Conservation (phyloP, 2,888 invertebrate genomes). For the Drosophila rubida region DNA sequence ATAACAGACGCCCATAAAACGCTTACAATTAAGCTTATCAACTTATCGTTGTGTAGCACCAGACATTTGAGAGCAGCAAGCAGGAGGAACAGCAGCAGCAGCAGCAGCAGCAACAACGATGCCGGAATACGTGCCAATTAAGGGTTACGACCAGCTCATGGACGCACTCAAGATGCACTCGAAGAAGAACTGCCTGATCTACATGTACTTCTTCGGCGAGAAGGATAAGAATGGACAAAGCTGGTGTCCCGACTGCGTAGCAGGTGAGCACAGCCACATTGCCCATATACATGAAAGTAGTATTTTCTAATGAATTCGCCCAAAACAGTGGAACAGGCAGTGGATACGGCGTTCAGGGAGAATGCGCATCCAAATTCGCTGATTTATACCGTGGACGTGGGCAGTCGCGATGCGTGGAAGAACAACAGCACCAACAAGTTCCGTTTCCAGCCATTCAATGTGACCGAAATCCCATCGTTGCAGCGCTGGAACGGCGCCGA, state of each 20-base stretch:
- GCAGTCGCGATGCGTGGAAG: conserved; percentile 90
- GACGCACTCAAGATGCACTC: conserved; percentile 42
- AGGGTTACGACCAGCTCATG: conserved; percentile 51
- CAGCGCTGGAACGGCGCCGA: conserved; percentile 86
- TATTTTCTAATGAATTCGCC: background rate
- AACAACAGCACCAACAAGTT: conserved; percentile 90
- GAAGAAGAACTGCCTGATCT: conserved; percentile 53
- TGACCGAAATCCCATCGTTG: conserved; percentile 91
- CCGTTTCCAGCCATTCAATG: conserved; percentile 87
- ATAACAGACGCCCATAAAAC: conserved; percentile 37
- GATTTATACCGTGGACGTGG: conserved; percentile 91
- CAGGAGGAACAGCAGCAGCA: background rate
- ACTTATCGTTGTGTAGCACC: background rate
- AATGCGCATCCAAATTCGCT: conserved; percentile 86
- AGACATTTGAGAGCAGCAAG: background rate
- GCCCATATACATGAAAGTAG: background rate
- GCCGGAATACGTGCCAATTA: conserved; percentile 56
- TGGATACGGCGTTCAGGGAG: conserved; percentile 87
- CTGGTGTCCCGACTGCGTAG: conserved; percentile 95
- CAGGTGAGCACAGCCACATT: conserved; percentile 86
- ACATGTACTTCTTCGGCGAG: conserved; percentile 66
- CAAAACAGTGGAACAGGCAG: conserved; percentile 86
- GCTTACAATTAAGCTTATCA: conserved; percentile 31
- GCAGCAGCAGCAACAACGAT: conserved; percentile 20
- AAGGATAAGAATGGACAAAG: conserved; percentile 87